Base-by-base conservation (phyloP, 2,888 invertebrate genomes). In the Synanthedon myopaeformis region DNA sequence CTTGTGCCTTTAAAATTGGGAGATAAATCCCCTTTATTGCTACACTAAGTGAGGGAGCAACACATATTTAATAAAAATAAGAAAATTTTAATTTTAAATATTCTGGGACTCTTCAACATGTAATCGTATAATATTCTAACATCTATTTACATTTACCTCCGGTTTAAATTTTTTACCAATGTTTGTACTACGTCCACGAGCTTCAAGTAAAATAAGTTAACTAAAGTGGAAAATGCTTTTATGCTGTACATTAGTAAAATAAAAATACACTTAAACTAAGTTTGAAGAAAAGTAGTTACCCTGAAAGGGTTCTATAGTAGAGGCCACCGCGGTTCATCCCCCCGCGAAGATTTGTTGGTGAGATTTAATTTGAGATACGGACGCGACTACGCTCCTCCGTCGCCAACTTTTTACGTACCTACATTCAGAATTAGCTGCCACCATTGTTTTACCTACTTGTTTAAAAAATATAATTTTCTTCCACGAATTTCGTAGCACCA, bases 311-410 rank as follows among this genome's bases (percentile, higher is more conserved):
- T 45, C 49, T 42, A 52, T 54, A 48, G 54, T 54, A 52, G 54
- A 35, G 51, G 51, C 41, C 28, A 52, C 52, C 51, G 56, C 68
- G 73, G 74, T 72, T 76, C 74, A 77, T 74, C 74, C 76, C 68
- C 59, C 70, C 74, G 74, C 76, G 75, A 81, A 83, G 82, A 85
- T 83, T 83, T 82, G 82, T 83, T 79, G 79, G 77, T 72, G 69
- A 84, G 83, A 84, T 86, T 84, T 85, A 84, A 85, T 85, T 83
- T 84, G 79, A 85, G 84, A 84, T 85, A 83, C 78, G 80, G 80
- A 75, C 79, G 74, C 75, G 76, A 73, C 72, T 77, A 76, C 77
- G 74, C 74, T 67, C 69, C 65, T 13, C 63, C 76, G 74, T 76
- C 78, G 78, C 78, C 79, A 79, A 79, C 68, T 82, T 82, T 83